Percentiles rank a stretch among this genome's conserved stretches.
Evolutionary conservation across 2,797 vertebrate species (phyloP).

Genomic region (Anabacerthia variegaticeps): DNA sequence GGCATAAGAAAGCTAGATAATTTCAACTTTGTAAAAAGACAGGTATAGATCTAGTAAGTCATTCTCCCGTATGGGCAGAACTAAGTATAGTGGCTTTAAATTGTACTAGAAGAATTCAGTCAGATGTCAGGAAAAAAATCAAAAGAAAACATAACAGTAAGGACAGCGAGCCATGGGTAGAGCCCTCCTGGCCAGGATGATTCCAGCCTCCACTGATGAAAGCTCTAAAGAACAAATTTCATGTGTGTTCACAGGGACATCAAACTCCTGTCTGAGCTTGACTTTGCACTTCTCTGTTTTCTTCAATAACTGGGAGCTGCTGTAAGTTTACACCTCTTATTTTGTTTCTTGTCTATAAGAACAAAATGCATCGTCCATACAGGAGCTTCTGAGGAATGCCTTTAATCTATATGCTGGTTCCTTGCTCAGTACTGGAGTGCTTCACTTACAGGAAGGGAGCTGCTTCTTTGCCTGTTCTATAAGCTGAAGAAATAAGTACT

Average conservation of each 20-base stretch:
- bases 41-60: not conserved
- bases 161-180: not conserved
- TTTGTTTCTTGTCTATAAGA: not conserved
- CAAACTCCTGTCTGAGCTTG: not conserved
- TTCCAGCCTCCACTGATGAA: not conserved
- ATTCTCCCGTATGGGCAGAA: not conserved
- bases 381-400: not conserved
- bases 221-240: not conserved
- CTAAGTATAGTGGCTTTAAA: not conserved
- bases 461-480: not conserved
- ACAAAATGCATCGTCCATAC: not conserved
- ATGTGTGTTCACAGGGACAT: not conserved
- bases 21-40: not conserved
- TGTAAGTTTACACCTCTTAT: not conserved
- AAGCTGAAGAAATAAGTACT: not conserved
- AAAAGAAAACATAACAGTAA: not conserved
- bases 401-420: not conserved
- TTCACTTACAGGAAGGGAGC: not conserved
- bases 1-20: not conserved
- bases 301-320: not conserved
- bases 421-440: accelerated
- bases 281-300: not conserved
- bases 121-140: not conserved
- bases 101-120: not conserved
- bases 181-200: not conserved